These are phyloP conservation scores for Tetramorium simillimum DNA, from an alignment of 1,140 invertebrate genomes.

Conservation along the genomic window DNA sequence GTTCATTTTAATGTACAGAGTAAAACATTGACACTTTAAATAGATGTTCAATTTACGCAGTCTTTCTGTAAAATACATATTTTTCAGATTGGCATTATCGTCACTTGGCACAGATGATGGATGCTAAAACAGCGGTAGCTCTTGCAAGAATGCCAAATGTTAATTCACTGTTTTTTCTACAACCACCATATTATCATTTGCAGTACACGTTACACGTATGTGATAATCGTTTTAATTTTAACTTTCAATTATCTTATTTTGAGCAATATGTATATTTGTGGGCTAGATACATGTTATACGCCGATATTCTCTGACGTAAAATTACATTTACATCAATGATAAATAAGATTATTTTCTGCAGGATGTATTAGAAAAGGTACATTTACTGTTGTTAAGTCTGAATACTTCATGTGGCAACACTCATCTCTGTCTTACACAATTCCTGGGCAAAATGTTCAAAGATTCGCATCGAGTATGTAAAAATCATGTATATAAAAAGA, in stretches of 20 bases:
- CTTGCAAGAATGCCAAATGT: constrained; percentile 87
- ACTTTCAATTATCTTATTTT: background rate
- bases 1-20: background rate
- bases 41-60: background rate
- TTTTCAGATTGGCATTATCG: constrained; percentile 87
- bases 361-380: constrained; percentile 85
- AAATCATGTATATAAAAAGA: background rate
- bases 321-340: background rate
- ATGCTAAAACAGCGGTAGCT: constrained; percentile 88
- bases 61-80: background rate
- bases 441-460: constrained; percentile 88
- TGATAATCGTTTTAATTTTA: constrained; percentile 53
- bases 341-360: constrained; percentile 65
- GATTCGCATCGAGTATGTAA: constrained; percentile 81
- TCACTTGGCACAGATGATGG: constrained; percentile 88
- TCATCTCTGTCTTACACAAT: constrained; percentile 89
- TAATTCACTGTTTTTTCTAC: constrained; percentile 88
- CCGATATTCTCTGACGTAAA: constrained; percentile 7
- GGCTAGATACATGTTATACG: background rate
- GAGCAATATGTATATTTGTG: background rate
- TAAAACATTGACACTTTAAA: background rate
- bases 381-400: constrained; percentile 86
- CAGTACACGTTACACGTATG: constrained; percentile 84
- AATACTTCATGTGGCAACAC: constrained; percentile 83
- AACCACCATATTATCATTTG: constrained; percentile 86